phyloP scores from a whole-genome alignment of 2,888 invertebrate species.

The Zhuqinia jingwanae region DNA sequence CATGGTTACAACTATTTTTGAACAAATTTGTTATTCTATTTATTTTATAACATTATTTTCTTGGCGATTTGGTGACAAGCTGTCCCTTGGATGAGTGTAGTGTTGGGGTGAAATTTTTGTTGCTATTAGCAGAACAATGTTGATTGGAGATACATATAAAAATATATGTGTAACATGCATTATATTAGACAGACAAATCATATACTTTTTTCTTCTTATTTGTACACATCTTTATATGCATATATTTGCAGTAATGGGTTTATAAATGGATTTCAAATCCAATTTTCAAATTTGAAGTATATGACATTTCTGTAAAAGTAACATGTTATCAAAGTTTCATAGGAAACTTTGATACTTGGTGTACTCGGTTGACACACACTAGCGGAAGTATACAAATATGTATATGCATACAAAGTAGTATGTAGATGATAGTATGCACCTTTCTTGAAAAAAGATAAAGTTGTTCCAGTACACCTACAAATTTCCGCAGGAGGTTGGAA shows the following conservation, averaged over 20 bases:
- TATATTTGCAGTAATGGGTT: neutral
- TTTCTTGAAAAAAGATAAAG: conserved; percentile 3
- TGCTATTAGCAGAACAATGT: no score
- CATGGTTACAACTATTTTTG: no score
- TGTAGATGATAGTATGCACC: neutral
- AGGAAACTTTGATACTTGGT: conserved; percentile 5
- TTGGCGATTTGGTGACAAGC: no score
- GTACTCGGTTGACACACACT: no score
- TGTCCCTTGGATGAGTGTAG: no score
- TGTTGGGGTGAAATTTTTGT: no score
- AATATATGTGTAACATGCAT: neutral
- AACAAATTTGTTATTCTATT: no score
- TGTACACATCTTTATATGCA: neutral
- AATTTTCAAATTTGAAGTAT: neutral
- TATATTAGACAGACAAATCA: no score
- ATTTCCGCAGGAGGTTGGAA: neutral
- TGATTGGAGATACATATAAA: no score
- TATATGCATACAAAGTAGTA: neutral
- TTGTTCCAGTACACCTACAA: conserved; percentile 1
- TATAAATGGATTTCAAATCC: neutral
- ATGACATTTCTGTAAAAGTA: neutral
- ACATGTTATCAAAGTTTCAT: conserved; percentile 19
- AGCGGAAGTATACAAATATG: no score
- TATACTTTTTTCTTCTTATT: no score
- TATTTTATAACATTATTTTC: no score